phyloP scores from a whole-genome alignment of 30 jellyfish, hydroid and myxozoan species.

The Sanderia malayensis region DNA sequence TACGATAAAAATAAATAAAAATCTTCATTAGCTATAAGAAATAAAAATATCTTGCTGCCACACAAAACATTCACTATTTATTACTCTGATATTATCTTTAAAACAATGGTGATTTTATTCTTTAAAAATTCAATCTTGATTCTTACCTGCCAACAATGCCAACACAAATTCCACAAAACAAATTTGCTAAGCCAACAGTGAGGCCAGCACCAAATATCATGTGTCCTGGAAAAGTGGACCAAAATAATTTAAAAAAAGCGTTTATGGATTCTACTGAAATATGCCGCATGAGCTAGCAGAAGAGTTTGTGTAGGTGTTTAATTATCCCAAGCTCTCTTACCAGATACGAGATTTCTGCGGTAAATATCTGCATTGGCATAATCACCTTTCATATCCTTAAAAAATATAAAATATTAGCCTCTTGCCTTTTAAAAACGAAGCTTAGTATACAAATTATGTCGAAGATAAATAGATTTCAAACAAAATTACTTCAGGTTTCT shows the following conservation, averaged over 20 bases:
- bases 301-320: too few relatives aligned
- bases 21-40: not conserved
- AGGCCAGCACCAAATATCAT: constrained; percentile 98
- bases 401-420: too few relatives aligned
- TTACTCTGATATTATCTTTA: too few relatives aligned
- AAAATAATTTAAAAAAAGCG: too few relatives aligned
- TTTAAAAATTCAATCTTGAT: not conserved
- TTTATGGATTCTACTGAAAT: too few relatives aligned
- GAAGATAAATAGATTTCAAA: too few relatives aligned
- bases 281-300: too few relatives aligned
- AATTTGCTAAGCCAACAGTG: constrained; percentile 92
- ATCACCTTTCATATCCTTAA: constrained; percentile 17
- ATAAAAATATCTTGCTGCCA: too few relatives aligned
- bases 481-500: too few relatives aligned
- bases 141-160: constrained; percentile 98
- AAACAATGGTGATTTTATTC: not conserved
- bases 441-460: too few relatives aligned
- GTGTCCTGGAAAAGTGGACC: constrained; percentile 73
- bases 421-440: too few relatives aligned
- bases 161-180: constrained; percentile 97
- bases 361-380: not conserved
- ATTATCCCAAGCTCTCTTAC: not conserved
- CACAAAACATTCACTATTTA: too few relatives aligned
- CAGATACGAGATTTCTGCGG: constrained; percentile 42
- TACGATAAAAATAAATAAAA: not conserved